Base-by-base conservation (phyloP, 2,888 invertebrate species). In the Sericinus montela region DNA sequence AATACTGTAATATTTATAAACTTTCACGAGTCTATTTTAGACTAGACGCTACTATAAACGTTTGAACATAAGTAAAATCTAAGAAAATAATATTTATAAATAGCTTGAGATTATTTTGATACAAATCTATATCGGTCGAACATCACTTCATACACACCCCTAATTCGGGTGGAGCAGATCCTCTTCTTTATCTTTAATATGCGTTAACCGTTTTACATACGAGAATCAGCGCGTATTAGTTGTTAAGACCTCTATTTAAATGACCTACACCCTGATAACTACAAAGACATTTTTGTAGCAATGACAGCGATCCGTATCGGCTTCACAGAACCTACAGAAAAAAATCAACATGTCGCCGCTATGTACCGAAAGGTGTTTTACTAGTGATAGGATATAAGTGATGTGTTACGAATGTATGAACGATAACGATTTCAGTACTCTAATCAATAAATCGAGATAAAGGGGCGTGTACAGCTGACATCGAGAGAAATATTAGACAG, bases 1-100 rank as follows among this genome's bases (percentile, higher is more conserved):
- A 80, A 80, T 75, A 81, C 75, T 79, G 81, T 80, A 87, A 86
- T 87, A 88, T 89, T 88, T 87, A 86, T 86, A 87, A 84, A 88
- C 86, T 87, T 87, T 83, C 85, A 79, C 78, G 71, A 73, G 80
- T 83, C 86, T 88, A 84, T 87, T 85, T 82, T 88, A 88, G 87
- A 82, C 72, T 82, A 83, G 85, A 86, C 85, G 86, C 79, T 86
- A 85, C 84, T 86, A 86, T 85, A 86, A 87, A 84, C 82, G 85
- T 83, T 86, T 80, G 85, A 84, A 88, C 87, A 85, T 85, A 87
- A 86, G 87, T 85, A 88, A 89, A 89, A 85, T 86, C 79, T 82
- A 81, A 83, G 86, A 87, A 88, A 89, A 88, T 88, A 88, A 87
- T 89, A 88, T 89, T 88, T 89, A 89, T 88, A 89, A 89, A 89